These are phyloP conservation scores for Lepidurus arcticus DNA, from an alignment of 1,140 invertebrate genomes.

Conservation along the genomic window DNA sequence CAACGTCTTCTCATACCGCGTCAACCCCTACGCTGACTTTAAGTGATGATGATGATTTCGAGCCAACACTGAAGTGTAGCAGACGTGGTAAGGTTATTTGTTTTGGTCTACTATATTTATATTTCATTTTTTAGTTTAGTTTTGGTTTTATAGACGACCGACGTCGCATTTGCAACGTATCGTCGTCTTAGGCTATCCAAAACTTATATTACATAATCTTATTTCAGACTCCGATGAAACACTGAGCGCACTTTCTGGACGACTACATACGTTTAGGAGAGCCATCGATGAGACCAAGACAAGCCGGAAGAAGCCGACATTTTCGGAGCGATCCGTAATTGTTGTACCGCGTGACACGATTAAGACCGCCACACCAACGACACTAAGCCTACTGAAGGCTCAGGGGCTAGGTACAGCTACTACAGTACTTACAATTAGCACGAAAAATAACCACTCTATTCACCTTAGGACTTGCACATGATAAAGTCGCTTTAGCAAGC, in stretches of 20 bases:
- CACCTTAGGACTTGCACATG: background rate
- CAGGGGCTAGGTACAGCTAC: background rate
- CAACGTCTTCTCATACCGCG: background rate
- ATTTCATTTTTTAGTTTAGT: too few species aligned
- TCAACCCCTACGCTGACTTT: background rate
- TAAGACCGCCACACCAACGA: background rate
- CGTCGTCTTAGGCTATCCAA: too few species aligned
- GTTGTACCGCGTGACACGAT: background rate
- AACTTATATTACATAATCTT: background rate
- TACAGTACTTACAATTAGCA: background rate
- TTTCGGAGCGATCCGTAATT: background rate
- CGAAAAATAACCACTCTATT: background rate
- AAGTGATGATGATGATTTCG: background rate
- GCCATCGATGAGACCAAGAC: background rate
- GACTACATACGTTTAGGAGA: background rate
- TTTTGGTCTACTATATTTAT: background rate
- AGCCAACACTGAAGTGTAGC: background rate
- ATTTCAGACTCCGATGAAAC: background rate
- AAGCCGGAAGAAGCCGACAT: background rate
- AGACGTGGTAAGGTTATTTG: background rate
- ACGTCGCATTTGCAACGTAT: too few species aligned
- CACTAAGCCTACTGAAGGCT: background rate
- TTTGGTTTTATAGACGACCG: too few species aligned
- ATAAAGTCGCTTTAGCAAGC: background rate
- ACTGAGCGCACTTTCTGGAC: background rate